Evolutionary conservation across 2,888 invertebrate genomes (phyloP).

Genomic region (Eledona agricola): DNA sequence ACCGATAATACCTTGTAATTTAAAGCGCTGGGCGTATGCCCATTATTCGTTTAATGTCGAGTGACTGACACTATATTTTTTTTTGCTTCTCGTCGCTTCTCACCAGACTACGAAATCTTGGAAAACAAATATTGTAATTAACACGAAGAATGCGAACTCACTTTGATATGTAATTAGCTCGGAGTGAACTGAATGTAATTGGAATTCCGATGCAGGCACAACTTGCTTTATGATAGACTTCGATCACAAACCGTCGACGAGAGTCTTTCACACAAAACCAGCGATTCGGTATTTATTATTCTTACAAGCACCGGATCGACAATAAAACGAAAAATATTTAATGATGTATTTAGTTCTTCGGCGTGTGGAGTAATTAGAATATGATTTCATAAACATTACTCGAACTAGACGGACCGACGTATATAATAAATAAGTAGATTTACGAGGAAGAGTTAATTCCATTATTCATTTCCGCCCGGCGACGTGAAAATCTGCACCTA

Average conservation of each 20-base stretch:
- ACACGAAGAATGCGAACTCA: constrained; percentile 56
- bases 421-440: constrained; percentile 27
- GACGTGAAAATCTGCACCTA: constrained; percentile 15
- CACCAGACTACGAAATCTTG: constrained; percentile 47
- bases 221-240: constrained; percentile 31
- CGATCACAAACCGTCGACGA: too few relatives aligned
- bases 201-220: constrained; percentile 53
- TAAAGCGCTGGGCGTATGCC: constrained; percentile 32
- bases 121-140: constrained; percentile 59
- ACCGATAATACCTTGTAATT: constrained; percentile 38
- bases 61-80: constrained; percentile 12
- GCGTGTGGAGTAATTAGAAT: constrained; percentile 28
- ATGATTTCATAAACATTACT: constrained; percentile 30
- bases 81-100: constrained; percentile 4
- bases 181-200: constrained; percentile 55
- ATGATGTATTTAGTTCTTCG: too few relatives aligned
- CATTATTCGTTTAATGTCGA: constrained; percentile 35
- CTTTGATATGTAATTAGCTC: constrained; percentile 59
- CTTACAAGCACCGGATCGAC: too few relatives aligned
- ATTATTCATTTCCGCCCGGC: constrained; percentile 17
- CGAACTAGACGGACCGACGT: constrained; percentile 24
- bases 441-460: constrained; percentile 25
- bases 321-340: too few relatives aligned
- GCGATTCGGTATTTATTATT: too few relatives aligned
- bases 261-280: too few relatives aligned